Base-by-base conservation (phyloP, 2,888 invertebrate species). In the Acrobasis repandana region DNA sequence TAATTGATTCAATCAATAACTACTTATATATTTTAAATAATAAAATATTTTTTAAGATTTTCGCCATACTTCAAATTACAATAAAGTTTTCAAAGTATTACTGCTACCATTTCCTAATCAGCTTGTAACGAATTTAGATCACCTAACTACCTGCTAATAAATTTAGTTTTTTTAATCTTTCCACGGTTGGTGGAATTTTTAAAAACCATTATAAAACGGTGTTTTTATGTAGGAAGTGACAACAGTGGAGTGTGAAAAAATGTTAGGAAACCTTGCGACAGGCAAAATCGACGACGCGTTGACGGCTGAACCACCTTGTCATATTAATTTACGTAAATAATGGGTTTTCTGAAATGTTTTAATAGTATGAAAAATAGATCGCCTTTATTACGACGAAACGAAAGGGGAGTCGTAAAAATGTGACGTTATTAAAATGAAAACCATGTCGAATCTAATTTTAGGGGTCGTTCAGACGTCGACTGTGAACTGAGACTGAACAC, bases 141-240 rank as follows among this genome's bases (percentile, higher is more conserved):
- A 2, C 6, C 28, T 6, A 28, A 28, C 4, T 28, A 28, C 6
- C 0, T 28, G 8, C 28, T 28, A 28, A 28, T 0, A 28, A 28
- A 8, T 28, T 6, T 28, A 28, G 28, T 28, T 28, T 0, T 28
- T 28, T 6, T 28, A 5, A 28, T 5, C 6, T 48, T 48, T 51
- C 16, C 51, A 34, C 51, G 15, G 18, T 4, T n/a, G n/a, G n/a
- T 43, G 43, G n/a, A 11, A n/a, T 43, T 18, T 58, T 38, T 49
- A 58, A 50, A 58, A 16, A 48, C 58, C 38, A 36, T 49, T 36
- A 51, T 52, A 52, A 60, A 52, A 47, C 28, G 43, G 43, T 50
- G 43, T 60, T 83, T 87, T 88, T 85, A 88, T 75, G 78, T 81
- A 78, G 77, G 77, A 83, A 83, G 74, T 77, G 77, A 73, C 68